Percentiles rank a stretch among this genome's conserved stretches.
Evolutionary conservation across 1,140 invertebrate species (phyloP).

Genomic region (Papilio glaucus): DNA sequence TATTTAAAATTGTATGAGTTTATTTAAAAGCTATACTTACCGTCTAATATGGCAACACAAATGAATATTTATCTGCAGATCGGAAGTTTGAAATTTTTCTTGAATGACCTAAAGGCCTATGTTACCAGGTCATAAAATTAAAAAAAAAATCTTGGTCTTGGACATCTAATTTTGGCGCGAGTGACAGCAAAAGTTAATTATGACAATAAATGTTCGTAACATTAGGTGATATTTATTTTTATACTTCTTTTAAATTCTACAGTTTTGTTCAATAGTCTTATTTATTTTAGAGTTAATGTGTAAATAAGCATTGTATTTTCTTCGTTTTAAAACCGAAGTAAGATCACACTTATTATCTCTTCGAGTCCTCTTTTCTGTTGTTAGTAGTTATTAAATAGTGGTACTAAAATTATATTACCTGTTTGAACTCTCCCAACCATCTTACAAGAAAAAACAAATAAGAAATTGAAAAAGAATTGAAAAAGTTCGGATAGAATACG

Average conservation of each 20-base stretch:
- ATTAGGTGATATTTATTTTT: neutral
- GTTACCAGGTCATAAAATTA: no score
- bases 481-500: no score
- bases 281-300: no score
- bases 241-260: neutral
- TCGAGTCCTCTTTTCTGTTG: no score
- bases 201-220: neutral
- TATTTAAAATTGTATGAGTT: no score
- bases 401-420: slow-evolving; percentile 39
- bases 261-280: no score
- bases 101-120: no score
- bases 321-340: no score
- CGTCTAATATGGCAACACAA: neutral
- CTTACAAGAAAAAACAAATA: slow-evolving; percentile 24
- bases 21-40: slow-evolving; percentile 24
- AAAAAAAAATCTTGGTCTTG: no score
- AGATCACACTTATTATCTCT: no score
- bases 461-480: no score
- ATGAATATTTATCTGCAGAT: neutral
- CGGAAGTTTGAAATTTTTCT: neutral
- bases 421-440: slow-evolving; percentile 60
- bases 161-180: neutral
- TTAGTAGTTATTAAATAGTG: neutral
- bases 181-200: neutral
- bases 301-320: no score